A percentile compares a stretch with the other conserved stretches of the same genome.
Evolutionary conservation across 2,888 invertebrate genomes (phyloP).

Genomic region (Drosophila tanythrix): DNA sequence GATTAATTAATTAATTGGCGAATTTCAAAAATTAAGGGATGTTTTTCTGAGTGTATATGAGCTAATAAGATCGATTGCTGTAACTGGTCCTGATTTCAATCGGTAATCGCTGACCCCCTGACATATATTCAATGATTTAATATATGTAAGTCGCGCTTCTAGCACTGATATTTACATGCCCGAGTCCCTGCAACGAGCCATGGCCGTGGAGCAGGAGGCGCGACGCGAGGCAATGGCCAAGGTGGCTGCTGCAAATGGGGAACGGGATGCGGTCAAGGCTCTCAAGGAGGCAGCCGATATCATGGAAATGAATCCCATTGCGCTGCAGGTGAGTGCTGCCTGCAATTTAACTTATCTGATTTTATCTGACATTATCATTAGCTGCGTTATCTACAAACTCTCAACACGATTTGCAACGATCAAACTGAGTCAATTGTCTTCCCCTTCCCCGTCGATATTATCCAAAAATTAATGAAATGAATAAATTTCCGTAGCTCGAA

Average conservation of each 20-base stretch:
- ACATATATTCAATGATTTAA: background rate
- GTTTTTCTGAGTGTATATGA: background rate
- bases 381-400: slow-evolving; percentile 67
- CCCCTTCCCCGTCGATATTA: slow-evolving; percentile 63
- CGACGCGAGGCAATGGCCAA: slow-evolving; percentile 69
- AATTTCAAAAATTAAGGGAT: background rate
- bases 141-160: background rate
- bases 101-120: background rate
- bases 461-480: slow-evolving; percentile 43
- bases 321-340: slow-evolving; percentile 44
- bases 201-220: slow-evolving; percentile 74
- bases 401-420: slow-evolving; percentile 65
- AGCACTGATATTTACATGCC: slow-evolving; percentile 71
- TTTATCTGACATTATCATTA: slow-evolving; percentile 7
- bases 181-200: slow-evolving; percentile 63
- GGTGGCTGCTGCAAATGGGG: slow-evolving; percentile 67
- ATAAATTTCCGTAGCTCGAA: background rate
- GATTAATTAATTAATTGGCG: too few relatives aligned
- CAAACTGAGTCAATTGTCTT: slow-evolving; percentile 59
- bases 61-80: background rate
- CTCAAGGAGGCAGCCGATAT: slow-evolving; percentile 69
- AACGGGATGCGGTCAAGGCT: slow-evolving; percentile 65
- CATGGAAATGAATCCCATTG: slow-evolving; percentile 69
- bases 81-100: background rate
- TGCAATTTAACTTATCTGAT: background rate